Evolutionary conservation across 2,113 vertebrate species (phyloP), one percentile per base, ranked within the genome.

Genomic region (Gadus macrocephalus): DNA sequence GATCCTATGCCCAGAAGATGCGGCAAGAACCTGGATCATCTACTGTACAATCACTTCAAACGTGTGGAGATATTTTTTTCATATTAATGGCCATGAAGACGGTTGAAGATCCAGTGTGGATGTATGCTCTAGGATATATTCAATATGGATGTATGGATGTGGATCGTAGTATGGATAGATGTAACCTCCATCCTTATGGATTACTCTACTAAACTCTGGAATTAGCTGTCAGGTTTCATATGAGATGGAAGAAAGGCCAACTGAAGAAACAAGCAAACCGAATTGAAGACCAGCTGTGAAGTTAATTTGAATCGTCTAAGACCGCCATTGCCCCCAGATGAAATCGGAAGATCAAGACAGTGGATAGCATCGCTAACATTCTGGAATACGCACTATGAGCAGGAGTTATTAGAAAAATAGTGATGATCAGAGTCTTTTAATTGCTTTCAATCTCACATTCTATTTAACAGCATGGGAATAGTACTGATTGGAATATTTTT

Each of bases 101-200:
- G 4, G 22, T 28, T 17, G 82, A 87, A 87, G 84, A 84, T 66
- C 17, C 6, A 65, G 20, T 76, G 79, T 74, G 84, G 78, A 83
- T 83, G 70, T 84, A 83, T 70, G 55, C 69, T 70, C 67, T 68
- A 82, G 89, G 89, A 90, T 86, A 69, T 85, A 86, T 8, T 7
- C 59, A 83, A 86, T 11, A 49, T 72, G 91, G 90, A 92, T 91
- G 74, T 90, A 89, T 61, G 73, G 78, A 77, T 67, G 56, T 76
- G 67, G 72, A 67, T 60, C 63, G 17, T 82, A 78, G 66, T 75
- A 17, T 77, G 84, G 83, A 86, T 78, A 86, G 82, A 73, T 83
- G 68, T 84, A 82, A 78, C 73, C 75, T 70, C 62, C 70, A 70
- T 80, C 78, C 31, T 72, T 84, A 76, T 82, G 91, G 91, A 92